Conservation (phyloP, 1,140 invertebrate species). For the Drosophila insularis region DNA sequence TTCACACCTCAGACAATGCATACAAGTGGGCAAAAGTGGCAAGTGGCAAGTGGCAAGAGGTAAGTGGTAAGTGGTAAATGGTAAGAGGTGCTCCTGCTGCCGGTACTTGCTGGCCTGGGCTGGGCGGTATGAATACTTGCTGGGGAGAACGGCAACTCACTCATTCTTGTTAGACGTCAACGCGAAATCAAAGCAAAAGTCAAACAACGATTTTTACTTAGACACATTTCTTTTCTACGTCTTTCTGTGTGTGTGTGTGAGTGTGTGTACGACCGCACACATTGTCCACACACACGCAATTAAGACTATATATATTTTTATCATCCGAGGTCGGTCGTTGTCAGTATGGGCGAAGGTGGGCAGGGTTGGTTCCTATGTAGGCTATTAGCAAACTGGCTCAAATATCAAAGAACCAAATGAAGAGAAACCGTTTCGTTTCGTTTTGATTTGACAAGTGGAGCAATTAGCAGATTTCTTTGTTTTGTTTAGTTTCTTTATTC, state of each 20-base stretch:
- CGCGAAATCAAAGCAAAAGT: slow-evolving; percentile 75
- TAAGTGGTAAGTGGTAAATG: slow-evolving; percentile 10
- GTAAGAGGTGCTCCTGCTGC: slow-evolving; percentile 15
- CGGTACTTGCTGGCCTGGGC: slow-evolving; percentile 18
- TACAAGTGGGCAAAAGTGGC: slow-evolving; percentile 47
- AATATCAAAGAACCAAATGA: slow-evolving; percentile 67
- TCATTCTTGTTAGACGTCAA: slow-evolving; percentile 54
- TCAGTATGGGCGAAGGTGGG: background rate
- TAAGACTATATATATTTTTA: slow-evolving; percentile 73
- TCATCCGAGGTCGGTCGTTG: slow-evolving; percentile 35
- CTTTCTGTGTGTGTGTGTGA: background rate
- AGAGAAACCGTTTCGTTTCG: slow-evolving; percentile 7
- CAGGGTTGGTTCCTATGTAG: slow-evolving; percentile 6
- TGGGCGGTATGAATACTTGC: slow-evolving; percentile 18
- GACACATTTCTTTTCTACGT: slow-evolving; percentile 18
- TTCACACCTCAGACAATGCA: slow-evolving; percentile 77
- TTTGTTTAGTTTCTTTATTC: background rate
- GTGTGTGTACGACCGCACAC: slow-evolving; percentile 57
- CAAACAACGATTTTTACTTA: slow-evolving; percentile 51
- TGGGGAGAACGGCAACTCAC: slow-evolving; percentile 23
- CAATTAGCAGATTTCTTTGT: slow-evolving; percentile 54
- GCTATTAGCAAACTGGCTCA: slow-evolving; percentile 77
- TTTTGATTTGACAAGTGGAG: slow-evolving; percentile 36
- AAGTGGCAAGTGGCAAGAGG: slow-evolving; percentile 30
- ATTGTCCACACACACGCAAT: slow-evolving; percentile 54